Conservation (phyloP, 2,113 vertebrate genomes). For the Panthera uncia region DNA sequence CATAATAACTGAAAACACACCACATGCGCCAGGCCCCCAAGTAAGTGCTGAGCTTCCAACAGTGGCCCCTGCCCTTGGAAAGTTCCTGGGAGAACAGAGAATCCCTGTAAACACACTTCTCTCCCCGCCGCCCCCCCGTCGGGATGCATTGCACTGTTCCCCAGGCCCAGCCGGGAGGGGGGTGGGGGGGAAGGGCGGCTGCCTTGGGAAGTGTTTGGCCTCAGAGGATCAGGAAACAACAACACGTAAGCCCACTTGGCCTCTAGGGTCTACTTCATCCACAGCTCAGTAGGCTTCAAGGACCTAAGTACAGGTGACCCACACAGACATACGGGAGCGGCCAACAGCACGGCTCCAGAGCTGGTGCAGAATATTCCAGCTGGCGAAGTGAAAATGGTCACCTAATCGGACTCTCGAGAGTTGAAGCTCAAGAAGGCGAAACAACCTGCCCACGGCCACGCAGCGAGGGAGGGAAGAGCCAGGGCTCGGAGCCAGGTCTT, state of each 20-base stretch:
- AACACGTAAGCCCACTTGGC: background rate
- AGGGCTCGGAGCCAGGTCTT: background rate
- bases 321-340: background rate
- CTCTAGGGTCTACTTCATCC: background rate
- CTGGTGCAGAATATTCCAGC: background rate
- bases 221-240: background rate
- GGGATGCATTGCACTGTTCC: background rate
- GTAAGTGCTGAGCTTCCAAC: background rate
- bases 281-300: background rate
- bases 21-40: fast-evolving
- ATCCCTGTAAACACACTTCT: background rate
- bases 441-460: background rate
- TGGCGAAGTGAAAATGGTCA: background rate
- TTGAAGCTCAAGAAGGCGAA: background rate
- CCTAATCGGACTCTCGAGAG: background rate
- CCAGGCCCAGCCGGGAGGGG: too few species aligned
- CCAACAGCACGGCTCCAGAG: background rate
- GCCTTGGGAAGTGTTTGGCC: background rate
- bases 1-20: background rate
- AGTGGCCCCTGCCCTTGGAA: background rate
- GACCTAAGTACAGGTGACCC: background rate
- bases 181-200: background rate
- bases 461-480: background rate
- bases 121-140: background rate
- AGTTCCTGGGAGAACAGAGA: background rate